These are phyloP conservation scores for Dipodomys spectabilis DNA, from an alignment of 2,113 vertebrate species.

Conservation along the genomic window DNA sequence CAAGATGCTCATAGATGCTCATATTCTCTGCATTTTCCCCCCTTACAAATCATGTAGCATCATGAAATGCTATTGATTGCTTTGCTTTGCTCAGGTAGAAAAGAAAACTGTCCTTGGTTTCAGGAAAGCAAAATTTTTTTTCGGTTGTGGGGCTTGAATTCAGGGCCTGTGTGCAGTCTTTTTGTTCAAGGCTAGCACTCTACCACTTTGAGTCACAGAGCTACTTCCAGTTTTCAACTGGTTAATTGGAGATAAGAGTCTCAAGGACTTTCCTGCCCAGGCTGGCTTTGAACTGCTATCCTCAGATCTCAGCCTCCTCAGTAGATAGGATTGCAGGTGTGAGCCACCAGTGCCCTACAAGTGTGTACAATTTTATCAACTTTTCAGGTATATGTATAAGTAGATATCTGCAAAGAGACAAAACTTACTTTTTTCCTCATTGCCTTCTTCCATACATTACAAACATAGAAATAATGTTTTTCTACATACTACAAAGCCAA, in stretches of 20 bases:
- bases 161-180: no score
- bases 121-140: slow-evolving; percentile 11
- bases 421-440: not conserved
- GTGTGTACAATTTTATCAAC: slow-evolving; percentile 5
- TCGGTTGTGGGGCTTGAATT: no score
- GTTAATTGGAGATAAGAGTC: no score
- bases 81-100: slow-evolving; percentile 56
- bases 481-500: slow-evolving; percentile 19
- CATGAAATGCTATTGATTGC: slow-evolving; percentile 4
- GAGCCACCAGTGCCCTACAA: not conserved
- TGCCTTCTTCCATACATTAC: slow-evolving; percentile 10
- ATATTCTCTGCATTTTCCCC: slow-evolving; percentile 14
- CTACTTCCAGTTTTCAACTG: no score
- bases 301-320: no score
- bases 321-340: not conserved
- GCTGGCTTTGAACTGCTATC: no score
- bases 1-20: slow-evolving; percentile 5
- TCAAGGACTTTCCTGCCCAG: no score
- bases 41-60: slow-evolving; percentile 22
- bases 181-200: no score
- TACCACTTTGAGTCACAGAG: no score
- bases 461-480: slow-evolving; percentile 32
- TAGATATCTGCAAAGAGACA: slow-evolving; percentile 36
- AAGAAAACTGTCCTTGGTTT: slow-evolving; percentile 33
- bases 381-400: not conserved